Conservation (phyloP, 2,113 vertebrate genomes). For the Silurus glanis region DNA sequence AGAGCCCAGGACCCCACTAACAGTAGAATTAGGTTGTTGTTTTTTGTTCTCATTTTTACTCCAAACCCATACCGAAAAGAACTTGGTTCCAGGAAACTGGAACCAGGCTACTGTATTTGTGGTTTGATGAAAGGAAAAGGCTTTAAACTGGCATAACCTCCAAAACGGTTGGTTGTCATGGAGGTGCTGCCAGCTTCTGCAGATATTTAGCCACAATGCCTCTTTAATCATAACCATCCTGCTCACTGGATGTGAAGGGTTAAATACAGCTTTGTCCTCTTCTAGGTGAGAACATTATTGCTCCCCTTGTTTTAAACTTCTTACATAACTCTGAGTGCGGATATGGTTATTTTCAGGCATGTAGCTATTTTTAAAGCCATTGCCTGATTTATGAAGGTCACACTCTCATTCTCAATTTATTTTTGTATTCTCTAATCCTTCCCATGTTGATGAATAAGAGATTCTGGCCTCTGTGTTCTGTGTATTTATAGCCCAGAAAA, state of each 20-base stretch:
- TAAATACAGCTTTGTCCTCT: neutral
- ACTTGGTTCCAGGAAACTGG: neutral
- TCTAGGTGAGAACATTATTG: neutral
- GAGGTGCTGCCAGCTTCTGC: neutral
- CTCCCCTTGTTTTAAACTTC: neutral
- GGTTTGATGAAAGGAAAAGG: neutral
- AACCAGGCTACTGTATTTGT: neutral
- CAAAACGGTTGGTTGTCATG: neutral
- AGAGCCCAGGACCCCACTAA: neutral
- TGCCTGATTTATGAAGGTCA: neutral
- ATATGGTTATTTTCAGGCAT: neutral
- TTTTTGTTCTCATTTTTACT: neutral
- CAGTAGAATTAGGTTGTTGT: neutral
- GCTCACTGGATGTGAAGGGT: neutral
- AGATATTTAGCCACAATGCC: neutral
- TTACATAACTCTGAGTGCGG: neutral
- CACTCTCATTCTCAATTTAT: neutral
- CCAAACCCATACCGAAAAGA: neutral
- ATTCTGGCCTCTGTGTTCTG: neutral
- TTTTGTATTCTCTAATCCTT: neutral
- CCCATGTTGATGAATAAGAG: constrained; percentile 1
- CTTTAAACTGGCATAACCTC: neutral
- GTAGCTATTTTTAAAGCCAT: neutral
- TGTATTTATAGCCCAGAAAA: neutral
- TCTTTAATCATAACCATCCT: neutral